phyloP scores from a whole-genome alignment of 2,888 invertebrate genomes.

The Mamestra brassicae region DNA sequence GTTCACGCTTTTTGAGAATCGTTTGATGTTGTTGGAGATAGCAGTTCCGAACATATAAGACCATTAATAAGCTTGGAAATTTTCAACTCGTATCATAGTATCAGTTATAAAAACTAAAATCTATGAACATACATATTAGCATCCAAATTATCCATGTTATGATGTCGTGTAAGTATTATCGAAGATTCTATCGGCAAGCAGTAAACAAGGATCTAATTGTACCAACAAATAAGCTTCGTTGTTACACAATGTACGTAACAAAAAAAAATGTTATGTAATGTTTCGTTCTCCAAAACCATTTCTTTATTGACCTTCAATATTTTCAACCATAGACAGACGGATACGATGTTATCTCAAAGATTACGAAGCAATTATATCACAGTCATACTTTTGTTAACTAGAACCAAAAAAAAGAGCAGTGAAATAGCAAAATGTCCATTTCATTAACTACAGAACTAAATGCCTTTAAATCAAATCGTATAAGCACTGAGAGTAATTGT shows the following conservation, averaged over 20 bases:
- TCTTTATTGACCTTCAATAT: conserved; percentile 55
- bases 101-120: not conserved
- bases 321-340: conserved; percentile 45
- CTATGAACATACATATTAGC: not conserved
- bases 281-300: conserved; percentile 28
- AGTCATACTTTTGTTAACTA: conserved; percentile 46
- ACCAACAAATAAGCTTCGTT: conserved; percentile 45
- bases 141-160: conserved; percentile 31
- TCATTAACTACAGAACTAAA: conserved; percentile 52
- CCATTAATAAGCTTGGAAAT: not conserved
- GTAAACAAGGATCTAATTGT: conserved; percentile 56
- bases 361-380: conserved; percentile 57
- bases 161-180: conserved; percentile 31
- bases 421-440: conserved; percentile 44
- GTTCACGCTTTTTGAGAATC: not conserved
- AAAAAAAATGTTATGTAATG: conserved; percentile 56
- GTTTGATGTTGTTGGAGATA: not conserved
- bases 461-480: conserved; percentile 64
- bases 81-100: not conserved
- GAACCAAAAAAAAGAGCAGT: conserved; percentile 25
- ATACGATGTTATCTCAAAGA: conserved; percentile 51
- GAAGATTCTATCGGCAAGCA: conserved; percentile 25
- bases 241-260: conserved; percentile 25
- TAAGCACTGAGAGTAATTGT: conserved; percentile 66
- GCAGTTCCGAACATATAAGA: not conserved